These are phyloP conservation scores for Pyrocephalus nanus DNA, from an alignment of 2,797 vertebrate genomes.

Conservation along the genomic window DNA sequence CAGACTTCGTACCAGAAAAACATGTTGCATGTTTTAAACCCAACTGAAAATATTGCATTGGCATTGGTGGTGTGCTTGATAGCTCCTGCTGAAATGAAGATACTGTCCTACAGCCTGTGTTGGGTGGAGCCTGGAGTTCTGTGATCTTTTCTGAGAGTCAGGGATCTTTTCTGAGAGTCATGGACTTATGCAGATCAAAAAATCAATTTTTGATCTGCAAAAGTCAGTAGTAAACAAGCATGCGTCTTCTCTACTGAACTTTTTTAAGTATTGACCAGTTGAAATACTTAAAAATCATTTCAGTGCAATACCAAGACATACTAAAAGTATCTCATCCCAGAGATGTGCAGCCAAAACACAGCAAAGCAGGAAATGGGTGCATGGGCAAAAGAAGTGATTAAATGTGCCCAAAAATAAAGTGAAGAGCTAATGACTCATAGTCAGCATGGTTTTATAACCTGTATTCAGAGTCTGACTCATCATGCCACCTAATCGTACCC, in stretches of 20 bases:
- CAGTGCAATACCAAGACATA: neutral
- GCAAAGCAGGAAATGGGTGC: neutral
- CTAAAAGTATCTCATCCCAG: neutral
- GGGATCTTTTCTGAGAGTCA: neutral
- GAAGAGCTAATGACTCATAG: neutral
- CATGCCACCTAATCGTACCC: neutral
- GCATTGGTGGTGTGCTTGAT: neutral
- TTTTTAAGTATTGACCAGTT: neutral
- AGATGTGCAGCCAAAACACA: neutral
- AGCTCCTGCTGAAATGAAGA: neutral
- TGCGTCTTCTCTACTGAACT: neutral
- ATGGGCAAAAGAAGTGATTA: neutral
- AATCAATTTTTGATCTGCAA: neutral
- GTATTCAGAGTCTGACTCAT: neutral
- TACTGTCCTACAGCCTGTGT: neutral
- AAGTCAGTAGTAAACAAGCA: neutral
- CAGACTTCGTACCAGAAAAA: neutral
- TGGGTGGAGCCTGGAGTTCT: neutral
- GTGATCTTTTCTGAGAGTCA: neutral
- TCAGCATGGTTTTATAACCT: conserved; percentile 3
- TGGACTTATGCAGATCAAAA: too few relatives aligned
- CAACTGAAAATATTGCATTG: neutral
- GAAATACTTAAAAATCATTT: neutral
- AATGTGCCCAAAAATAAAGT: neutral
- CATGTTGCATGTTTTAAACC: neutral